Conservation (phyloP, 2,113 vertebrate species). For the Phoenicopterus ruber region DNA sequence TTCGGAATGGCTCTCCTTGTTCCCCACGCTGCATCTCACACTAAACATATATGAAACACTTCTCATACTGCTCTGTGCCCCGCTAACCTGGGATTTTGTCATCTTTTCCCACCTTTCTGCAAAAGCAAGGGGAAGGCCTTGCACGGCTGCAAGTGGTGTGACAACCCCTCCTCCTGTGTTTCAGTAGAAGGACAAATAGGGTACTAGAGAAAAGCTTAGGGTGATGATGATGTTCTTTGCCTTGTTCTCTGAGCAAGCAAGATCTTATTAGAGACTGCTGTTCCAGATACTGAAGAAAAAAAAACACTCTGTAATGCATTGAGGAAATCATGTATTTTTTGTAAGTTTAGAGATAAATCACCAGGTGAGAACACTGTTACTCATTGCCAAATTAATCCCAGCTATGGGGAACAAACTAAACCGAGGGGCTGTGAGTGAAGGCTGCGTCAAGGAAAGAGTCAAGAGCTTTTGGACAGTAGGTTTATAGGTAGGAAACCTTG, state of each 20-base stretch:
- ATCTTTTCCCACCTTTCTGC: not conserved
- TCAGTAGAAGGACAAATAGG: not conserved
- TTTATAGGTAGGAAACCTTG: conserved; percentile 17
- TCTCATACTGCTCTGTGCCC: not conserved
- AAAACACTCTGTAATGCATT: not conserved
- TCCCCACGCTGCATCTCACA: not conserved
- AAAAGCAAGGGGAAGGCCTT: not conserved
- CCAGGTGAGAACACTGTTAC: not conserved
- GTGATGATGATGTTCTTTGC: not conserved
- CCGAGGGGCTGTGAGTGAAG: not conserved
- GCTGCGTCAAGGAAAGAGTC: not conserved
- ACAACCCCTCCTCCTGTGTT: not conserved
- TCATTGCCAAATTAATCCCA: not conserved
- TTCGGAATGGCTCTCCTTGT: not conserved
- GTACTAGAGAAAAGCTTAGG: not conserved
- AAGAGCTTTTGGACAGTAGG: not conserved
- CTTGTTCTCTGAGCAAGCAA: not conserved
- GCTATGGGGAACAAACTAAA: not conserved
- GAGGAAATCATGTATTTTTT: not conserved
- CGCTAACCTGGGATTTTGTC: not conserved
- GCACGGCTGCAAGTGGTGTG: not conserved
- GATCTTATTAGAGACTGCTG: not conserved
- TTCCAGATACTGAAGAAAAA: not conserved
- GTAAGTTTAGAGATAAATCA: not conserved
- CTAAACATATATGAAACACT: accelerated